These are phyloP conservation scores for Apodemia zela DNA, from an alignment of 2,888 invertebrate species.

Conservation along the genomic window DNA sequence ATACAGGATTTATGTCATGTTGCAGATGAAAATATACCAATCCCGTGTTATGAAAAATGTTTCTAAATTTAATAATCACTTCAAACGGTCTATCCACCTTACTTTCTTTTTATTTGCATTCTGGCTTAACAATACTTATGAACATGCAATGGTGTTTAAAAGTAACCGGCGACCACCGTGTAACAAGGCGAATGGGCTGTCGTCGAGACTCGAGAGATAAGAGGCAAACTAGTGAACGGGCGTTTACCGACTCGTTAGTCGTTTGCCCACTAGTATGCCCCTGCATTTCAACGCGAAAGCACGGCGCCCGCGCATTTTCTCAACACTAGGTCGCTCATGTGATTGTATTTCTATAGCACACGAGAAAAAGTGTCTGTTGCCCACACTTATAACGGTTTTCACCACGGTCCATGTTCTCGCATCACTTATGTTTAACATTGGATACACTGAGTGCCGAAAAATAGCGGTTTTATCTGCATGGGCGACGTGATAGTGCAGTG, in stretches of 20 bases:
- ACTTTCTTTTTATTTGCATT: too few relatives aligned
- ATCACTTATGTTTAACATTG: slow-evolving; percentile 40
- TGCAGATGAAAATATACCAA: too few relatives aligned
- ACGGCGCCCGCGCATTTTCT: slow-evolving; percentile 61
- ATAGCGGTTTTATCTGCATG: slow-evolving; percentile 60
- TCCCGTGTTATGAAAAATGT: too few relatives aligned
- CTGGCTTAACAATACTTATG: too few relatives aligned
- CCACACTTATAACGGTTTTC: slow-evolving; percentile 41
- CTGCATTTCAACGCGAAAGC: slow-evolving; percentile 56
- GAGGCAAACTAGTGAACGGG: slow-evolving; percentile 74
- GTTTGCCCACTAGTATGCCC: slow-evolving; percentile 53
- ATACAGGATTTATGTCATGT: too few relatives aligned
- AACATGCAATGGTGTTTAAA: background rate
- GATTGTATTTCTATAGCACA: slow-evolving; percentile 55
- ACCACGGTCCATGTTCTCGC: slow-evolving; percentile 29
- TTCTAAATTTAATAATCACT: too few relatives aligned
- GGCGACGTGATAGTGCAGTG: slow-evolving; percentile 58
- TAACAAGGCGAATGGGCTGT: slow-evolving; percentile 52
- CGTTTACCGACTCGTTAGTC: slow-evolving; percentile 44
- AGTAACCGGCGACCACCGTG: slow-evolving; percentile 35
- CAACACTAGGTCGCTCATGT: slow-evolving; percentile 61
- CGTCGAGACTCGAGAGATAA: slow-evolving; percentile 66
- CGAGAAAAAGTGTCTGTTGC: slow-evolving; percentile 48
- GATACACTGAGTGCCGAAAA: slow-evolving; percentile 52
- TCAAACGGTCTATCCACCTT: too few relatives aligned